phyloP scores from a whole-genome alignment of 1,140 invertebrate genomes.

The Pygmarrhopalites habei region DNA sequence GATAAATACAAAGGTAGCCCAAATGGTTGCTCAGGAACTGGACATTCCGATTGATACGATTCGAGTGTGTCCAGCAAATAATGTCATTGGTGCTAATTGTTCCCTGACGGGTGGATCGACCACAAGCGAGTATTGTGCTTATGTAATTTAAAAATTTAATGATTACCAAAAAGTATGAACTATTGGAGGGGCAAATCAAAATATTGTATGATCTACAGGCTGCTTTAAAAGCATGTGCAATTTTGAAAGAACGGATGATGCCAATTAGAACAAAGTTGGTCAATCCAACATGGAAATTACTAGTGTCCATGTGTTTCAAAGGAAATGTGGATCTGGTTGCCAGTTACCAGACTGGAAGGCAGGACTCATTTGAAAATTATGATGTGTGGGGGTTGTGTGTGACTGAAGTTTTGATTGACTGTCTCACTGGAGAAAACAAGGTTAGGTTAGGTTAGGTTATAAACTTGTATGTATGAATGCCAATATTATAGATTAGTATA shows the following conservation, averaged over 20 bases:
- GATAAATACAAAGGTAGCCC: constrained; percentile 47
- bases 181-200: no score
- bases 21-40: constrained; percentile 65
- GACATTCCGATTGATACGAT: constrained; percentile 62
- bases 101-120: constrained; percentile 61
- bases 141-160: constrained; percentile 48
- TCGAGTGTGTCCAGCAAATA: constrained; percentile 56
- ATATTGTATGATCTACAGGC: no score
- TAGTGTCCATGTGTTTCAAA: constrained; percentile 51
- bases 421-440: constrained; percentile 57
- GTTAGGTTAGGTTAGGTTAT: no score
- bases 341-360: constrained; percentile 40
- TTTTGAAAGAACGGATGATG: constrained; percentile 54
- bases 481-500: no score
- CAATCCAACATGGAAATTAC: constrained; percentile 55
- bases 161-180: no score
- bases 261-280: constrained; percentile 50
- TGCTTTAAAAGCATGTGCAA: constrained; percentile 59
- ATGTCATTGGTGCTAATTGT: constrained; percentile 56
- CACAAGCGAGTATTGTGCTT: constrained; percentile 60
- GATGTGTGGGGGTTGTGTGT: constrained; percentile 55
- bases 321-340: constrained; percentile 58
- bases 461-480: no score
- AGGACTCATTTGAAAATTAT: constrained; percentile 44
- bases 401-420: constrained; percentile 64